A percentile compares a stretch with the other conserved stretches of the same genome.
phyloP scores from a whole-genome alignment of 2,797 vertebrate species.

The Glossophaga mutica region DNA sequence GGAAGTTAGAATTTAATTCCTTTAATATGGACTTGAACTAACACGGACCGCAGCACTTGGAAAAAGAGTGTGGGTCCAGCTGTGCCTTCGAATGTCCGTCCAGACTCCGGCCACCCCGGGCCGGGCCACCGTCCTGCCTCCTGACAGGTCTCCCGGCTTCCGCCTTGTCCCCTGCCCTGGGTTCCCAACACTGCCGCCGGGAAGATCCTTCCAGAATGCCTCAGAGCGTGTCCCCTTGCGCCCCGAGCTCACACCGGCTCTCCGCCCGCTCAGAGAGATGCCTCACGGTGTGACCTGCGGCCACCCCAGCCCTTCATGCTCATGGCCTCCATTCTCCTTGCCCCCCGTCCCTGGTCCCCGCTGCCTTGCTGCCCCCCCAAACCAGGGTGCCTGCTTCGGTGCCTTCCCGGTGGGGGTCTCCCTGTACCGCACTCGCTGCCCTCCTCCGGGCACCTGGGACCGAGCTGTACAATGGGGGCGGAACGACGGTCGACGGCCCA shows the following conservation, averaged over 20 bases:
- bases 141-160: background rate
- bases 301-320: background rate
- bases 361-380: background rate
- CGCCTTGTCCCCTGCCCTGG: background rate
- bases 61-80: background rate
- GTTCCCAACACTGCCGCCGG: background rate
- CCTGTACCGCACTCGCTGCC: no score
- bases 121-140: background rate
- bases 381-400: background rate
- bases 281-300: rapidly evolving
- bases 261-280: background rate
- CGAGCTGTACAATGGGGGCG: background rate
- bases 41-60: background rate
- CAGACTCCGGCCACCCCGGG: background rate
- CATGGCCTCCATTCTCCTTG: background rate
- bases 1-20: no score
- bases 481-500: background rate
- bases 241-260: background rate
- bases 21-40: background rate
- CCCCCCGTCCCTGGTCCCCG: background rate
- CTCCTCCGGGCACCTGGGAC: background rate
- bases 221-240: no score
- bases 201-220: background rate
- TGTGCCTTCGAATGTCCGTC: background rate
- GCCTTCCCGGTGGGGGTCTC: background rate